Percentiles rank a stretch among this genome's conserved stretches.
phyloP scores from a whole-genome alignment of 2,113 vertebrate species.

The Oryzias celebensis region DNA sequence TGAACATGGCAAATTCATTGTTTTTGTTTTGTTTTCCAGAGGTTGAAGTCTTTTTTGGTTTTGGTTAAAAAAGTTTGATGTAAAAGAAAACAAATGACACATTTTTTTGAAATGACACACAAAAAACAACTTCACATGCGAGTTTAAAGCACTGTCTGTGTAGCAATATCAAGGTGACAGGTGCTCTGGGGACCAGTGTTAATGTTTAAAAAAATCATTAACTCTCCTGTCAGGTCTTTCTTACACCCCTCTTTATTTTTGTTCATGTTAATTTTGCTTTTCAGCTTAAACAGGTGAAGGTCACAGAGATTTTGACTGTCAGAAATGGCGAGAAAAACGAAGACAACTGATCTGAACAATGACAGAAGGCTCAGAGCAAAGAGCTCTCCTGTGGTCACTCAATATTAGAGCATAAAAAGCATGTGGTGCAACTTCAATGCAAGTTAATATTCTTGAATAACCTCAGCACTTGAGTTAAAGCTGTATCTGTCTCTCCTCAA shows the following conservation, averaged over 20 bases:
- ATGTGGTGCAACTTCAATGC: background rate
- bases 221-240: background rate
- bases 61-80: too few species aligned
- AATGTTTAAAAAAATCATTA: conserved; percentile 13
- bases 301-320: background rate
- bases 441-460: background rate
- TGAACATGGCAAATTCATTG: too few species aligned
- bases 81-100: too few species aligned
- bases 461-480: background rate
- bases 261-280: background rate
- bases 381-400: background rate
- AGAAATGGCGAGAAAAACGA: background rate
- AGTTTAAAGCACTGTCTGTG: background rate
- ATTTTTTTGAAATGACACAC: too few species aligned
- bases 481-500: too few species aligned
- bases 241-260: background rate
- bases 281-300: background rate
- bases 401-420: background rate
- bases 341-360: background rate
- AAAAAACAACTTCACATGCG: background rate
- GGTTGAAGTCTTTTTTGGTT: too few species aligned
- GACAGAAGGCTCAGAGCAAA: background rate
- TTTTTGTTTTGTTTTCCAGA: too few species aligned
- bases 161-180: background rate
- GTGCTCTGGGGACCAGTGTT: conserved; percentile 1